Percentiles rank a stretch among this genome's conserved stretches.
phyloP scores from a whole-genome alignment of 2,797 vertebrate species.

The Anguilla pacifica region DNA sequence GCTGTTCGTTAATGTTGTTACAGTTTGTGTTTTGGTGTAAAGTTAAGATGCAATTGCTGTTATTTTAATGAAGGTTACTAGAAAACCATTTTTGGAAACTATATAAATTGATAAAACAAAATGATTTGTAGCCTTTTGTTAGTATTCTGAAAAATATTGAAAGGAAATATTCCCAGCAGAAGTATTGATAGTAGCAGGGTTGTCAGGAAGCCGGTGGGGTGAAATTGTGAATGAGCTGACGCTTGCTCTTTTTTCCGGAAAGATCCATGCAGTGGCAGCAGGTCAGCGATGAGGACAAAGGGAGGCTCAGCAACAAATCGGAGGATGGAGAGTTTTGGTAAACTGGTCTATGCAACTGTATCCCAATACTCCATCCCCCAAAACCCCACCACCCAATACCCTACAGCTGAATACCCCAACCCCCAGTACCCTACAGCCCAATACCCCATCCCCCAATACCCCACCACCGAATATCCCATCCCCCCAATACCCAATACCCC shows the following conservation, averaged over 20 bases:
- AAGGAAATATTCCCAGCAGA: not conserved
- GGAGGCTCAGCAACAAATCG: slow-evolving; percentile 67
- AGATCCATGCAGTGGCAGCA: slow-evolving; percentile 78
- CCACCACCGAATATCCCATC: not conserved
- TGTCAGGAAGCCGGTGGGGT: not conserved
- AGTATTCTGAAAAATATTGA: too few relatives aligned
- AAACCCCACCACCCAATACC: too few relatives aligned
- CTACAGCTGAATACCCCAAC: not conserved
- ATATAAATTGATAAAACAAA: too few relatives aligned
- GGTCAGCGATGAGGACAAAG: slow-evolving; percentile 72
- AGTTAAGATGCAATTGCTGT: too few relatives aligned
- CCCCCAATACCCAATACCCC: too few relatives aligned
- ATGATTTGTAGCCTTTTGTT: too few relatives aligned
- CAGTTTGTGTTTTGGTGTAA: too few relatives aligned
- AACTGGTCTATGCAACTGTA: not conserved
- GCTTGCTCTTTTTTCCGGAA: slow-evolving; percentile 33
- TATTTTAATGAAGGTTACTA: too few relatives aligned
- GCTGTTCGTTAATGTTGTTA: too few relatives aligned
- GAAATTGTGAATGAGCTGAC: not conserved
- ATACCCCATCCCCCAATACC: not conserved
- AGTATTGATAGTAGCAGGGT: too few relatives aligned
- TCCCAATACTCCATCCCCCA: not conserved
- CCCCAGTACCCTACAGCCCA: too few relatives aligned
- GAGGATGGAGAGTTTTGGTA: slow-evolving; percentile 90
- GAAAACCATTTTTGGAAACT: too few relatives aligned